Percentiles rank a stretch among this genome's conserved stretches.
Evolutionary conservation across 2,888 invertebrate genomes (phyloP).

Genomic region (Chloroclysta siterata): DNA sequence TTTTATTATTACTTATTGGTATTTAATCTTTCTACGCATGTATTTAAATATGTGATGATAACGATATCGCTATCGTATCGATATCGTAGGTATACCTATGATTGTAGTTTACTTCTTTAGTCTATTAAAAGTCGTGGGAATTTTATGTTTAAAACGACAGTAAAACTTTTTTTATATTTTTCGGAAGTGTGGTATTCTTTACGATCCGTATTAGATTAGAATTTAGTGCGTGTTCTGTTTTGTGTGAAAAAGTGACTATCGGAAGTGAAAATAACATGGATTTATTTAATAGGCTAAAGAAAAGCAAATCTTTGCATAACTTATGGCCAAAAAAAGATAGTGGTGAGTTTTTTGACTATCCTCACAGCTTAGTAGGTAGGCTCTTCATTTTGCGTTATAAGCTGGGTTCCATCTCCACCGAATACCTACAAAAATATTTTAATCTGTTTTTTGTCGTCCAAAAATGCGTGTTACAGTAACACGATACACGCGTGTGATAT

Average conservation of each 20-base stretch:
- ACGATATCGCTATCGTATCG: conserved; percentile 14
- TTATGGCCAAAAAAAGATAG: conserved; percentile 26
- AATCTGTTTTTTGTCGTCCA: no score
- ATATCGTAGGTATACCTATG: conserved; percentile 19
- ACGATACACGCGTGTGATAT: no score
- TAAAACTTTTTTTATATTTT: not conserved
- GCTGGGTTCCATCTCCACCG: no score
- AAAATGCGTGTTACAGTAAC: no score
- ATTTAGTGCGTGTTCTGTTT: not conserved
- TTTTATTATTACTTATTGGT: not conserved
- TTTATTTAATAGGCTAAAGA: conserved; percentile 23
- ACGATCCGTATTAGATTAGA: not conserved
- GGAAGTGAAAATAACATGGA: conserved; percentile 12
- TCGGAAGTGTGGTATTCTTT: not conserved
- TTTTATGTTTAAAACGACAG: conserved; percentile 9
- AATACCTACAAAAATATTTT: no score
- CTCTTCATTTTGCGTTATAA: no score
- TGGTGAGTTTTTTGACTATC: conserved; percentile 16
- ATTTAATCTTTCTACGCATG: conserved; percentile 9
- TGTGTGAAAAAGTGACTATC: not conserved
- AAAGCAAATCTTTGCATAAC: conserved; percentile 32
- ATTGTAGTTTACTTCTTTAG: conserved; percentile 21
- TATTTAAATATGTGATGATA: conserved; percentile 34
- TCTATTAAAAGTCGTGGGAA: conserved; percentile 28
- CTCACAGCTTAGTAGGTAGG: no score